Conservation (phyloP, 1,140 invertebrate genomes). For the Apis dorsata region DNA sequence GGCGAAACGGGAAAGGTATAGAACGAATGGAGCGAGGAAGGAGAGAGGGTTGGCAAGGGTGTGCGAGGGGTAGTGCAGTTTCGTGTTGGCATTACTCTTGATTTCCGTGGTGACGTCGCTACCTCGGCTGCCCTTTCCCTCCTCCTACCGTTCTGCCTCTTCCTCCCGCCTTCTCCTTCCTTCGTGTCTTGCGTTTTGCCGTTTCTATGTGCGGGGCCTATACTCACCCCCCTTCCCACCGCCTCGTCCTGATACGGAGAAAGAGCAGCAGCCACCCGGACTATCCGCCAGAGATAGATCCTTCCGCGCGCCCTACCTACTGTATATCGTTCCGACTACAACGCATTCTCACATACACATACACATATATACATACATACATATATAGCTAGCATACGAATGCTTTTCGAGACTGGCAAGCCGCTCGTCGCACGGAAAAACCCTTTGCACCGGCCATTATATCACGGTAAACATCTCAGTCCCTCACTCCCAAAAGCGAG, state of each 20-base stretch:
- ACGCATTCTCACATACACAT: neutral
- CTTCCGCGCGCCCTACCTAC: slow-evolving; percentile 44
- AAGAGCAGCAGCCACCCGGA: slow-evolving; percentile 63
- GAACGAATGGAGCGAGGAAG: slow-evolving; percentile 59
- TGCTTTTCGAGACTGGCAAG: neutral
- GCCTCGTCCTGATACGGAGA: slow-evolving; percentile 56
- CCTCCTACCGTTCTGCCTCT: slow-evolving; percentile 23
- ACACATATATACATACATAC: no score
- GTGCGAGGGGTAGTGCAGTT: slow-evolving; percentile 80
- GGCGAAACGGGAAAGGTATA: slow-evolving; percentile 39
- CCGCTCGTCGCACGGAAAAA: slow-evolving; percentile 25
- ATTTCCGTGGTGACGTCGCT: slow-evolving; percentile 79
- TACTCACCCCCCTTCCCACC: neutral
- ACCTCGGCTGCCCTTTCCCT: slow-evolving; percentile 70
- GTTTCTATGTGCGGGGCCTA: slow-evolving; percentile 53
- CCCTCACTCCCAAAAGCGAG: neutral
- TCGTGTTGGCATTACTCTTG: slow-evolving; percentile 81
- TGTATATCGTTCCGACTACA: slow-evolving; percentile 37
- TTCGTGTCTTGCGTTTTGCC: slow-evolving; percentile 63
- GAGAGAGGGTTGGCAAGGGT: slow-evolving; percentile 67
- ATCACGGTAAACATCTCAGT: slow-evolving; percentile 45
- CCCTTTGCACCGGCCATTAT: slow-evolving; percentile 48
- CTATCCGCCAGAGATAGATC: slow-evolving; percentile 65
- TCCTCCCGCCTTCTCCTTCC: slow-evolving; percentile 48
- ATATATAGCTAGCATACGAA: neutral